Evolutionary conservation across 2,888 invertebrate species (phyloP).

Genomic region (Trissolcus japonicus): DNA sequence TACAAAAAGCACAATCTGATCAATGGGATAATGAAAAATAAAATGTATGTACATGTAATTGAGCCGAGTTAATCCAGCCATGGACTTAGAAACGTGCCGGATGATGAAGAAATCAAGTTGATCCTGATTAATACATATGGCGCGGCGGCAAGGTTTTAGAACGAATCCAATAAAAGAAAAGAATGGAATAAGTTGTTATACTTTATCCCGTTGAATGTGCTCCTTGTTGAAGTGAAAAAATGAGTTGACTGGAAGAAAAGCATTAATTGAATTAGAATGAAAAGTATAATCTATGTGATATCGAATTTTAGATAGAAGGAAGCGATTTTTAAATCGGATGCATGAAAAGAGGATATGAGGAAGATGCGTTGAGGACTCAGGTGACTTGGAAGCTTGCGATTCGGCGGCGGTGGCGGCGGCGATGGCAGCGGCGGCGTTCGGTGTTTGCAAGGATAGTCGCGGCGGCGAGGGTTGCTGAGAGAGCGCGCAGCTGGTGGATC

Average conservation of each 20-base stretch:
- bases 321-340: neutral
- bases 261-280: too few relatives aligned
- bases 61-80: neutral
- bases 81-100: conserved; percentile 9
- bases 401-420: conserved; percentile 34
- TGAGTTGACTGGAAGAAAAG: neutral
- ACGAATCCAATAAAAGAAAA: too few relatives aligned
- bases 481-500: conserved; percentile 74
- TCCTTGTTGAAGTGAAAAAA: neutral
- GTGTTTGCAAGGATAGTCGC: conserved; percentile 50
- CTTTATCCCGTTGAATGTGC: too few relatives aligned
- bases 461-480: conserved; percentile 63
- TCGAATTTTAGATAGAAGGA: neutral
- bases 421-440: conserved; percentile 33
- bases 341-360: neutral
- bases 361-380: conserved; percentile 22
- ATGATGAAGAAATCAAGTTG: conserved; percentile 3
- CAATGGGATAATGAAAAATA: conserved; percentile 4
- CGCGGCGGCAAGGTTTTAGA: conserved; percentile 2
- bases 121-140: conserved; percentile 26
- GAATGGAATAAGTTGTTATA: too few relatives aligned
- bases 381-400: conserved; percentile 21
- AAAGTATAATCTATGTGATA: too few relatives aligned
- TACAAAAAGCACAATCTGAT: conserved; percentile 20
- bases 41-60: neutral